phyloP scores from a whole-genome alignment of 2,888 invertebrate genomes.

The Falcaria lacertinaria region DNA sequence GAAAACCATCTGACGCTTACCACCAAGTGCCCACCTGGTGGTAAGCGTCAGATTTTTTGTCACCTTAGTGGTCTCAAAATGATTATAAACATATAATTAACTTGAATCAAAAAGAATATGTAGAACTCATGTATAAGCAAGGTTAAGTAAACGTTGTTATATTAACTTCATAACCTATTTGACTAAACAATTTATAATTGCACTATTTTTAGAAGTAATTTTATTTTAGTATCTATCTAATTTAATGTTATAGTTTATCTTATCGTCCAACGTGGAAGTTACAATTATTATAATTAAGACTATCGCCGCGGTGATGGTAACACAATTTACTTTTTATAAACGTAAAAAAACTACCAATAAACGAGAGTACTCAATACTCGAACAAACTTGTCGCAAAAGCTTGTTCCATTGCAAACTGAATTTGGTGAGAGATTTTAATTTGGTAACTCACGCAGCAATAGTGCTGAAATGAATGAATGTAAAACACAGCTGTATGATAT shows the following conservation, averaged over 20 bases:
- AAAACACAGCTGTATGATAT: not conserved
- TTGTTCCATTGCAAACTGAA: constrained; percentile 5
- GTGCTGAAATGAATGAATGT: constrained; percentile 4
- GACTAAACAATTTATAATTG: too few relatives aligned
- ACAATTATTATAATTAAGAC: constrained; percentile 3
- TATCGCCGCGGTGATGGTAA: constrained; percentile 5
- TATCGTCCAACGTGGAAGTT: not conserved
- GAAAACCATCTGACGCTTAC: too few relatives aligned
- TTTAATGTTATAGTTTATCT: not conserved
- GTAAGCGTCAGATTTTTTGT: too few relatives aligned
- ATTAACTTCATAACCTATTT: too few relatives aligned
- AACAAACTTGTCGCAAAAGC: not conserved
- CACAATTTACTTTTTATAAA: constrained; percentile 14
- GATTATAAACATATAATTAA: too few relatives aligned
- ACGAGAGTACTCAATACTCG: not conserved
- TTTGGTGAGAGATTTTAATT: not conserved
- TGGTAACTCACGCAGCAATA: constrained; percentile 20
- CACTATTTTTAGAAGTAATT: not conserved
- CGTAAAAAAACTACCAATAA: not conserved
- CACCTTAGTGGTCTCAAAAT: too few relatives aligned
- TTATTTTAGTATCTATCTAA: not conserved
- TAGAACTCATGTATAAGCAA: too few relatives aligned
- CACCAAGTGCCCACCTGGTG: too few relatives aligned
- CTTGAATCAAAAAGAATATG: too few relatives aligned
- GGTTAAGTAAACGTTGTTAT: too few relatives aligned